Evolutionary conservation across 2,113 vertebrate genomes (phyloP).

Genomic region (Neogale vison): DNA sequence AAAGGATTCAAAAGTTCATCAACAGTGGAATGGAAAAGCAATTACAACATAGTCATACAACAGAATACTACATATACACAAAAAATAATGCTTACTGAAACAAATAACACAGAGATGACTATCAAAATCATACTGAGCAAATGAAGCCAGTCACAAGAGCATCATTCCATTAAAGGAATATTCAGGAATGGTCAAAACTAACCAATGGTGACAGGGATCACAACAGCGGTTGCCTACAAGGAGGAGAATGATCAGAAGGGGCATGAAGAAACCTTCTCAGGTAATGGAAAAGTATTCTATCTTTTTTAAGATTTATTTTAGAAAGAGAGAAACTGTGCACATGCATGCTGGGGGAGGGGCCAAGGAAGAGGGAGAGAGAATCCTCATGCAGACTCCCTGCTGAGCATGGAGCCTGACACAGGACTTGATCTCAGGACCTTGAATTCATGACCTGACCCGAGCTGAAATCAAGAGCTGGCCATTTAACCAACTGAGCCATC

Average conservation of each 20-base stretch:
- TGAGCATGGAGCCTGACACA: background rate
- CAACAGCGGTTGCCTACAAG: background rate
- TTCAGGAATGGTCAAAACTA: background rate
- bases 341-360: background rate
- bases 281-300: background rate
- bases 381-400: background rate
- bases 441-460: background rate
- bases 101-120: background rate
- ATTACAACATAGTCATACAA: background rate
- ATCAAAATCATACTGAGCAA: background rate
- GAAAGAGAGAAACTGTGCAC: background rate
- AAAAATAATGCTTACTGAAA: background rate
- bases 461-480: background rate
- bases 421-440: background rate
- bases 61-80: background rate
- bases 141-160: background rate
- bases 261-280: background rate
- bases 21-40: background rate
- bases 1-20: background rate
- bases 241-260: background rate
- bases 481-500: background rate
- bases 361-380: background rate
- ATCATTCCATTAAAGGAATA: background rate
- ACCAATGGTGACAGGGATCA: background rate
- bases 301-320: background rate